Base-by-base conservation (phyloP, 2,113 vertebrate genomes). In the Microcebus tavaratra region DNA sequence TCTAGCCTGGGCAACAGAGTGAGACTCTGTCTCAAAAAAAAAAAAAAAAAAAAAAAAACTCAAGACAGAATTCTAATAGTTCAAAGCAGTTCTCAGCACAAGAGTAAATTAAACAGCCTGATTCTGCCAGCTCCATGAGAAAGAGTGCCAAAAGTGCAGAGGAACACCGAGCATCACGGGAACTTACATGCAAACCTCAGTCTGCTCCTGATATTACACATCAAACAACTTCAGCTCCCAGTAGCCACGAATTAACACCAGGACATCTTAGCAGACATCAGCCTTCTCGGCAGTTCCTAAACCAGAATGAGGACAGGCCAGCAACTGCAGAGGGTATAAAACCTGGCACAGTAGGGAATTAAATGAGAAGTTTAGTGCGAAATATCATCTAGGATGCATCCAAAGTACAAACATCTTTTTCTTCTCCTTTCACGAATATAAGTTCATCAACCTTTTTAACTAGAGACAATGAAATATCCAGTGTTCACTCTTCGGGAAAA, bases 31-130 rank as follows among this genome's bases (percentile, higher is more conserved):
- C 48, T 48, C 48, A 48, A 12, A 48, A 48, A 48, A 48, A 45
- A 8, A 45, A 45, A 8, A 45, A 45, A 45, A 42, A 42, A 42
- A 45, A 45, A 73, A 50, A 53, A 85, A 75, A 88, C 55, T 75
- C 85, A 83, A 42, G 73, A 36, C 29, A 84, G 45, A 88, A 57
- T 31, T 45, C 4, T 23, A 72, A 90, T 70, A 57, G 84, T 95
- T 88, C 87, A 85, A 96, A 88, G 61, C 70, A 94, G 79, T 63
- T 63, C 42, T 48, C 55, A 27, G 21, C 21, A 48, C 86, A 95
- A 86, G 78, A 96, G 59, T 2, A 63, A 91, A 84, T 65, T 72
- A 90, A 94, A 88, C 88, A 90, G 91, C 57, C 17, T 1, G 75
- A 89, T 20, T 50, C 65, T 90, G 65, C 92, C 90, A 81, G 92